Percentiles rank a stretch among this genome's conserved stretches.
Evolutionary conservation across 2,888 invertebrate species (phyloP).

Genomic region (Elysia crispata): DNA sequence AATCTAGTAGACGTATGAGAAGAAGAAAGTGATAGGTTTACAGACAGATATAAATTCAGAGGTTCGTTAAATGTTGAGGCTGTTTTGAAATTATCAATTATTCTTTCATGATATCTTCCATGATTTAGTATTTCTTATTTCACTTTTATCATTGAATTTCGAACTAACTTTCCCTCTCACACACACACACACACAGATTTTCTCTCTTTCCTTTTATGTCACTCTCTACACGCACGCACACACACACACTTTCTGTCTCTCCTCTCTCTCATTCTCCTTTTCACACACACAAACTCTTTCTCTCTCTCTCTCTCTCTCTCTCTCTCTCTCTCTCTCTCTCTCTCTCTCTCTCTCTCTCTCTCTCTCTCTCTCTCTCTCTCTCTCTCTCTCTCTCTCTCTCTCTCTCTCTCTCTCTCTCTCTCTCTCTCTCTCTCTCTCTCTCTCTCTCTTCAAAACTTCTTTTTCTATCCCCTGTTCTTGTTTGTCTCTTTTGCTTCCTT

Average conservation of each 20-base stretch:
- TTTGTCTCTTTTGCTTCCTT: neutral
- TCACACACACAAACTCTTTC: neutral
- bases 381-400: conserved; percentile 32
- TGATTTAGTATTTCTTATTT: too few relatives aligned
- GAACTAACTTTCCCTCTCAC: too few relatives aligned
- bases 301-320: conserved; percentile 38
- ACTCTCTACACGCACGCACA: too few relatives aligned
- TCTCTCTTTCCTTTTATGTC: neutral
- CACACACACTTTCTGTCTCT: too few relatives aligned
- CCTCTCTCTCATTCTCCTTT: neutral
- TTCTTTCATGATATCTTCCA: too few relatives aligned
- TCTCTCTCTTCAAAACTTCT: neutral
- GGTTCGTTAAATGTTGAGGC: too few relatives aligned
- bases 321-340: conserved; percentile 23
- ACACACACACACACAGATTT: too few relatives aligned
- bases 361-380: conserved; percentile 37
- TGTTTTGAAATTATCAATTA: too few relatives aligned
- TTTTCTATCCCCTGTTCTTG: neutral
- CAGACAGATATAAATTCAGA: too few relatives aligned
- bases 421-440: conserved; percentile 12
- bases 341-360: conserved; percentile 31
- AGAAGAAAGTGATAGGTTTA: too few relatives aligned
- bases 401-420: conserved; percentile 29
- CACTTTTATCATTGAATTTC: too few relatives aligned
- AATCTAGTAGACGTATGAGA: too few relatives aligned